Evolutionary conservation across 2,113 vertebrate species (phyloP).

Genomic region (Tachycineta bicolor): DNA sequence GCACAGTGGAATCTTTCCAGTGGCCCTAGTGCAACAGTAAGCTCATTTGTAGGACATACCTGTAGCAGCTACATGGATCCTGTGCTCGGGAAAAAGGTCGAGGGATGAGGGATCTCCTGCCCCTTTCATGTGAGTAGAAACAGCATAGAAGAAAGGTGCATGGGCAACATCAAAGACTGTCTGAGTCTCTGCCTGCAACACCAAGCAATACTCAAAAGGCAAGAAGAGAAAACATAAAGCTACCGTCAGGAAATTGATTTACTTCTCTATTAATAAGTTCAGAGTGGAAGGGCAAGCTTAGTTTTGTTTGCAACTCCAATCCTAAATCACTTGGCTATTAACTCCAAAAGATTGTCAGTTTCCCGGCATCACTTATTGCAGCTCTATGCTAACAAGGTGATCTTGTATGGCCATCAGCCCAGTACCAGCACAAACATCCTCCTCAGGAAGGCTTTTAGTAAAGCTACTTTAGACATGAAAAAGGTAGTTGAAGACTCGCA

Average conservation of each 20-base stretch:
- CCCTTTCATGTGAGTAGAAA: background rate
- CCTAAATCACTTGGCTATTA: background rate
- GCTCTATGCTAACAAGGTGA: background rate
- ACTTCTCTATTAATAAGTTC: background rate
- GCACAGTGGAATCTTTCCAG: background rate
- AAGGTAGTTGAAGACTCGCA: background rate
- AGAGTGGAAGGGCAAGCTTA: background rate
- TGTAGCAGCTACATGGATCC: background rate
- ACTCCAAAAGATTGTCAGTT: background rate
- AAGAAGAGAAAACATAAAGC: background rate
- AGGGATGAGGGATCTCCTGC: background rate
- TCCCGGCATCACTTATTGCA: background rate
- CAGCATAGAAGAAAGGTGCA: background rate
- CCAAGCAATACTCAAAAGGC: background rate
- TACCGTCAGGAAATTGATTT: background rate
- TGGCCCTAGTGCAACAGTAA: background rate
- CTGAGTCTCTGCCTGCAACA: background rate
- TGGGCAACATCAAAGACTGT: background rate
- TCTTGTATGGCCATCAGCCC: no score
- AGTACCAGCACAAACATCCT: background rate
- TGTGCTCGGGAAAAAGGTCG: rapidly evolving
- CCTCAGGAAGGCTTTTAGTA: background rate
- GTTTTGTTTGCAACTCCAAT: background rate
- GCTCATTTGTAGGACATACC: background rate
- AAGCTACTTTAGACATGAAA: background rate